Evolutionary conservation across 2,797 vertebrate species (phyloP), one percentile per base, ranked within the genome.

Genomic region (Kryptolebias ocellatus): DNA sequence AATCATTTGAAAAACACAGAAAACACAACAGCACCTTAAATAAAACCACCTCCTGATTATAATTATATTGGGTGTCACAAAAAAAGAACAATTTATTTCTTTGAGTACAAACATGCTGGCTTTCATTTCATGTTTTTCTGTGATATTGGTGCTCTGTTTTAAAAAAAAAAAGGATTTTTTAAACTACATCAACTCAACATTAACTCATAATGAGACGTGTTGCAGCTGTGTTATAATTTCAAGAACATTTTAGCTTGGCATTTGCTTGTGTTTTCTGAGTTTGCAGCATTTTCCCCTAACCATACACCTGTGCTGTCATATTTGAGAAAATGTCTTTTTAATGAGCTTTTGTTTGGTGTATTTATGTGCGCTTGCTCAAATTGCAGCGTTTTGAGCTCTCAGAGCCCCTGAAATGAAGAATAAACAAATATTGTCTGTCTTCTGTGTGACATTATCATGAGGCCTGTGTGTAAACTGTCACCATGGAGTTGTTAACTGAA

Each of bases 401-500:
- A 39, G 15, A 16, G 15, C 31, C 10, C 14, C 7, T 17, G 17
- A 24, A 53, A 8, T 18, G n/a, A 20, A 3, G 34, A 52, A 37
- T 12, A 9, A 52, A 17, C 4, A 55, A 18, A 24, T 10, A 16
- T 2, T 4, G 16, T n/a, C 17, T 46, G 27, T 4, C 15, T 16
- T 42, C 15, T 16, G 14, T 14, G 15, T 18, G 11, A 7, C 31
- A 52, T 39, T 42, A 20, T 52, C 10, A n/a, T 57, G 10, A 34
- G 51, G 15, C 16, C 54, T 16, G 27, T 17, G 2, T 12, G 20
- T 44, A 44, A 66, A 20, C 20, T 27, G 17, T 51, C 28, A 49
- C 29, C 28, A 59, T 24, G 2, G 51, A 50, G 10, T 59, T 63
- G 52, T 56, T 66, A 54, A 47, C 46, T n/a, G 45, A 50, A 64